These are phyloP conservation scores for Diplogasteroides magnus DNA, from an alignment of 1,140 invertebrate species.

Conservation along the genomic window DNA sequence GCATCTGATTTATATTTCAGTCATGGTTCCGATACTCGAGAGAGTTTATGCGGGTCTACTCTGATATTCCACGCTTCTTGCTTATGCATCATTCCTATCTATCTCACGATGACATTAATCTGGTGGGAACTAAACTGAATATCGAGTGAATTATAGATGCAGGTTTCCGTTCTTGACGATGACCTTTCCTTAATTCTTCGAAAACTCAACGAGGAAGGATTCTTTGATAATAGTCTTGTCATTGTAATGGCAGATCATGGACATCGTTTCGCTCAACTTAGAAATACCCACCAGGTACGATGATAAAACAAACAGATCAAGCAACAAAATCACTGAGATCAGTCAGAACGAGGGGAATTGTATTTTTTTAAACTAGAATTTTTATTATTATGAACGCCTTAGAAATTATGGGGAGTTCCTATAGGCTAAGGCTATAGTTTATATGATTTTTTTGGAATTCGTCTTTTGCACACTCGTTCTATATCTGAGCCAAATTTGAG, in stretches of 20 bases:
- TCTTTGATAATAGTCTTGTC: constrained; percentile 72
- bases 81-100: constrained; percentile 82
- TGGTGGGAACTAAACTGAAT: constrained; percentile 57
- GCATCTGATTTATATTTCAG: constrained; percentile 50
- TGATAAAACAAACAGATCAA: not conserved
- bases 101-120: constrained; percentile 78
- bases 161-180: not conserved
- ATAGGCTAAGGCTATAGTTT: no score
- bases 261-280: constrained; percentile 66
- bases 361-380: no score
- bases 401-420: no score
- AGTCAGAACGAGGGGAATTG: no score
- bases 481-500: no score
- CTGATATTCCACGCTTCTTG: constrained; percentile 70
- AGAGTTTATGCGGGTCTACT: constrained; percentile 64
- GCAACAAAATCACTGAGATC: no score
- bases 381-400: no score
- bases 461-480: no score
- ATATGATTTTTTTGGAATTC: no score
- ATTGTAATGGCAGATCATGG: constrained; percentile 84
- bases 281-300: constrained; percentile 71
- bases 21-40: constrained; percentile 67
- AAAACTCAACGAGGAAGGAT: constrained; percentile 52
- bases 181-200: not conserved
- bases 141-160: not conserved